phyloP scores from a whole-genome alignment of 2,797 vertebrate genomes.

The Rhodeus uyekii region DNA sequence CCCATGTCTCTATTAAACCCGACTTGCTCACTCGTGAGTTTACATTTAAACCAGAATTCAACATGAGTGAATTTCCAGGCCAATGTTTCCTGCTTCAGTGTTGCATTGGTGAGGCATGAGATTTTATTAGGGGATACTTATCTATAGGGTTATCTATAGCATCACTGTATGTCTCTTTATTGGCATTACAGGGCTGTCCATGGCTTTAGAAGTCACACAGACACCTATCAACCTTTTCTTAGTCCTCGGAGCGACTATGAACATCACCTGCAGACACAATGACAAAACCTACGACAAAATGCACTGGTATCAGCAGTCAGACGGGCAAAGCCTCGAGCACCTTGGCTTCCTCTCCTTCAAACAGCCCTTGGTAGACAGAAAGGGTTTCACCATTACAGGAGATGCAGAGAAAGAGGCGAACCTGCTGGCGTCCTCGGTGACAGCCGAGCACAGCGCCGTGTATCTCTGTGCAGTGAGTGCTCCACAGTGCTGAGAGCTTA shows the following conservation, averaged over 20 bases:
- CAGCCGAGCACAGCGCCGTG: constrained; percentile 56
- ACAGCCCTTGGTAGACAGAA: not conserved
- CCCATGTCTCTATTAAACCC: not conserved
- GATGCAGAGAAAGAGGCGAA: constrained; percentile 54
- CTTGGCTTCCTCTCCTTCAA: constrained; percentile 57
- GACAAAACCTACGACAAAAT: constrained; percentile 58
- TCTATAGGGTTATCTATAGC: not conserved
- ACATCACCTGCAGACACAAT: constrained; percentile 56
- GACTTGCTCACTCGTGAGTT: not conserved
- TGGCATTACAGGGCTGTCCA: constrained; percentile 11
- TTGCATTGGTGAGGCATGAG: constrained; percentile 32
- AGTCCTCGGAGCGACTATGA: constrained; percentile 2
- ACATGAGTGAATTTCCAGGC: constrained; percentile 26
- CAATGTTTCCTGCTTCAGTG: constrained; percentile 24
- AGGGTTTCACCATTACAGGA: constrained; percentile 59
- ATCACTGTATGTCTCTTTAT: not conserved
- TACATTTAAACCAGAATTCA: not conserved
- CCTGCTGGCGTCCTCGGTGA: constrained; percentile 58
- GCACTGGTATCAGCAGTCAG: constrained; percentile 65
- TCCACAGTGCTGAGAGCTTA: constrained; percentile 44
- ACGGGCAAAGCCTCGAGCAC: constrained; percentile 51
- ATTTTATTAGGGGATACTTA: not conserved
- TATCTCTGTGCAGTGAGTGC: constrained; percentile 66
- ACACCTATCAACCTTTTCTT: constrained; percentile 31
- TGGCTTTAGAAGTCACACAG: constrained; percentile 37